Evolutionary conservation across 2,797 vertebrate genomes (phyloP), one percentile per base, ranked within the genome.

Genomic region (Epinephelus awoara): DNA sequence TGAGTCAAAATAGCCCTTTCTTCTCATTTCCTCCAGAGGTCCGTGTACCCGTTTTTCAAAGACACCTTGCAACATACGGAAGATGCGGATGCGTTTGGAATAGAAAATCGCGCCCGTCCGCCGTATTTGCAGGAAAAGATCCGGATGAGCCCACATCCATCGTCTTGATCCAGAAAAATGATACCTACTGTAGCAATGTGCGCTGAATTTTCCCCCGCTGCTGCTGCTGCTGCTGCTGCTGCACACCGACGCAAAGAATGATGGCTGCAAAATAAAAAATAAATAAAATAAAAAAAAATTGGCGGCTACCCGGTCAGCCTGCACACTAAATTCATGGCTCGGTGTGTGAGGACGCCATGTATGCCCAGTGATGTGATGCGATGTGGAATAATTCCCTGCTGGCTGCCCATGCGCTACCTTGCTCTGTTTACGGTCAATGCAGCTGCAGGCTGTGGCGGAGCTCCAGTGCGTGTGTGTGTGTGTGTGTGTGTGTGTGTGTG

Each of bases 371-470:
- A 92, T 91, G 93, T 89, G 92, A 92, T 90, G 90, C 87, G 93
- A 94, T 94, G 93, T 92, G 91, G 92, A 92, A 94, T 92, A 89
- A 94, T 90, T 92, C 87, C 82, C 91, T 85, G 81, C 90, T 72
- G 91, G 88, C 93, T 93, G 91, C 92, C 86, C 93, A 92, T 93
- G 93, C 88, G 93, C 92, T 94, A 89, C 93, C 93, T 92, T 90
- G 63, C 83, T 85, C 89, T 91, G 89, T 93, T 92, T 92, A 91
- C 92, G 80, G 90, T 89, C 91, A 90, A 89, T 91, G 93, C 93
- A 93, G 93, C 87, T 94, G 92, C 88, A 62, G 82, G 80, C 77
- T 56, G 87, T 85, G 77, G 83, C 70, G 50, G 72, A 67, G 80
- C 61, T 82, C 82, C 61, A 67, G 27, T 40, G 65, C 46, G 72